These are phyloP conservation scores for Chymomyza procnemis DNA, from an alignment of 2,888 invertebrate genomes.

Conservation along the genomic window DNA sequence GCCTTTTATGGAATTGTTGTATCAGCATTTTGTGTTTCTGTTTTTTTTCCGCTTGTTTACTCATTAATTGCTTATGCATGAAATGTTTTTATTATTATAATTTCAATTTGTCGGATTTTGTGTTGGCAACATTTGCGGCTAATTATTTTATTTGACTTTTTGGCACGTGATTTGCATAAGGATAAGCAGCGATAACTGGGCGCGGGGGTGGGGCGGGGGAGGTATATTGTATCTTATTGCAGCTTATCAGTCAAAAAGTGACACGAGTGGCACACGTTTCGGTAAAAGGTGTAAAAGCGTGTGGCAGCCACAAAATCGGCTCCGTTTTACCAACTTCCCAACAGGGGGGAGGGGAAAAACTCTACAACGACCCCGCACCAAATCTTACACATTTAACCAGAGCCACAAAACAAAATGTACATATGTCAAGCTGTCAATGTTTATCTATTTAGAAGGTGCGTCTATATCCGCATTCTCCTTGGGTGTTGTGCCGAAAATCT, in stretches of 20 bases:
- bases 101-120: not conserved
- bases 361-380: not conserved
- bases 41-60: not conserved
- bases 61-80: slow-evolving; percentile 27
- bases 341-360: not conserved
- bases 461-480: slow-evolving; percentile 18
- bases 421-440: slow-evolving; percentile 72
- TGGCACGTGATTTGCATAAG: slow-evolving; percentile 3
- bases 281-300: no score
- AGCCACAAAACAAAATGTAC: slow-evolving; percentile 34
- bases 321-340: no score
- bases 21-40: slow-evolving; percentile 11
- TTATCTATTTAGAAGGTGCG: slow-evolving; percentile 62
- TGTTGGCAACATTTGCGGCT: slow-evolving; percentile 7
- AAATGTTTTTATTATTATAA: slow-evolving; percentile 6
- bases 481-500: not conserved
- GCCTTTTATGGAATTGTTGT: not conserved
- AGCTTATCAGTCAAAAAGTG: not conserved
- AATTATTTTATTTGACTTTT: slow-evolving; percentile 10
- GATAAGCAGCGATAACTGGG: slow-evolving; percentile 7
- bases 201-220: no score
- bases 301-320: not conserved
- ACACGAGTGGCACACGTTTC: not conserved
- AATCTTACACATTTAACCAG: not conserved
- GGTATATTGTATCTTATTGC: not conserved